Evolutionary conservation across 2,797 vertebrate genomes (phyloP).

Genomic region (Oreochromis mossambicus): DNA sequence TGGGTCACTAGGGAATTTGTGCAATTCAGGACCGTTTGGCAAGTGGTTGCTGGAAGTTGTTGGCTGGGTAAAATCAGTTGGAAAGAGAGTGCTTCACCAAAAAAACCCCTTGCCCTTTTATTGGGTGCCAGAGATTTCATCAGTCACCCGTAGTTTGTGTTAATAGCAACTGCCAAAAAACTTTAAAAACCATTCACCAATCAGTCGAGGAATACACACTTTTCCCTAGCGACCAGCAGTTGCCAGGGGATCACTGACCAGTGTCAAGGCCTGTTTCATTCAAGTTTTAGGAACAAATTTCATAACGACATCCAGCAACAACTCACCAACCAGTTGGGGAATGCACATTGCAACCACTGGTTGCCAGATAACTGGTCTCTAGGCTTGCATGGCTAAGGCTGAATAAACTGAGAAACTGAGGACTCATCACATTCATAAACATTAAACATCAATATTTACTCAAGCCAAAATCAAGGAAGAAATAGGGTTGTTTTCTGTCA

Average conservation of each 20-base stretch:
- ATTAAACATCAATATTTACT: not conserved
- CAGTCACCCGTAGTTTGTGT: not conserved
- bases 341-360: not conserved
- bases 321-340: not conserved
- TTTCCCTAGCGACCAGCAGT: not conserved
- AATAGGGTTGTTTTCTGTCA: not conserved
- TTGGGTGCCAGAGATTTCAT: not conserved
- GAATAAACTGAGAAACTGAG: not conserved
- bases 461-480: not conserved
- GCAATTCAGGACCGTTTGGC: not conserved
- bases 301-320: not conserved
- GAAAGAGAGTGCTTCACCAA: not conserved
- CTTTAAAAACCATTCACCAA: not conserved
- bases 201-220: not conserved
- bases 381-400: not conserved
- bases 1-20: not conserved
- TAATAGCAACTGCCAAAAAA: not conserved
- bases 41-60: not conserved
- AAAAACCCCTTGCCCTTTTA: rapidly evolving
- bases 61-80: not conserved
- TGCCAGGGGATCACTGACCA: not conserved
- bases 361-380: not conserved
- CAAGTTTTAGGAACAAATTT: not conserved
- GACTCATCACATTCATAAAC: not conserved
- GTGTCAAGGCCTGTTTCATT: not conserved